Evolutionary conservation across 2,888 invertebrate genomes (phyloP).

Genomic region (Eueremaeus valkanovi): DNA sequence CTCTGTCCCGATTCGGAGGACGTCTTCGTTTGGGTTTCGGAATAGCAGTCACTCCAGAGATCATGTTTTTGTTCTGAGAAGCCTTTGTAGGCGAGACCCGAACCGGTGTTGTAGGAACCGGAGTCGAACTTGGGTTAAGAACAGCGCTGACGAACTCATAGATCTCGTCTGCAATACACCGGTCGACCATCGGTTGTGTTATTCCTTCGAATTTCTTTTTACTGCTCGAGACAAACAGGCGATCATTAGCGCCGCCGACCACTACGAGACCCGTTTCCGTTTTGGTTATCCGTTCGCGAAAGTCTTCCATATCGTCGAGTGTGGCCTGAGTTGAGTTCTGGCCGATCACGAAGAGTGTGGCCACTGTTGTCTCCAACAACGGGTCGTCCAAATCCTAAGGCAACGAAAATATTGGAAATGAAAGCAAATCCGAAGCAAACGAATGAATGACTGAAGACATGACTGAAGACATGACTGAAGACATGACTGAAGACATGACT

Average conservation of each 20-base stretch:
- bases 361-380: slow-evolving; percentile 66
- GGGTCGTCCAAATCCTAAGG: slow-evolving; percentile 65
- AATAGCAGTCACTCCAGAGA: neutral
- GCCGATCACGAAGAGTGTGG: slow-evolving; percentile 73
- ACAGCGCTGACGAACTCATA: slow-evolving; percentile 36
- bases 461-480: too few relatives aligned
- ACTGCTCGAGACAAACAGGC: slow-evolving; percentile 64
- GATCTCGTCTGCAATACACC: slow-evolving; percentile 58
- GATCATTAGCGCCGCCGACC: slow-evolving; percentile 74
- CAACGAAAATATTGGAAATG: slow-evolving; percentile 23
- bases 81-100: neutral
- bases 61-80: neutral
- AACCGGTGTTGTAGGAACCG: neutral
- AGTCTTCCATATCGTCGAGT: slow-evolving; percentile 70
- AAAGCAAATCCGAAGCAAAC: slow-evolving; percentile 36
- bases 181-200: slow-evolving; percentile 73
- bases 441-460: too few relatives aligned
- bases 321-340: slow-evolving; percentile 63
- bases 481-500: too few relatives aligned
- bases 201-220: slow-evolving; percentile 69
- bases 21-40: neutral
- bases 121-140: neutral
- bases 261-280: slow-evolving; percentile 71
- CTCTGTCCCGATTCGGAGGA: neutral
- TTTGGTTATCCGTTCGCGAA: slow-evolving; percentile 66